Base-by-base conservation (phyloP, 2,888 invertebrate species). In the Acanthosepion lycidas region DNA sequence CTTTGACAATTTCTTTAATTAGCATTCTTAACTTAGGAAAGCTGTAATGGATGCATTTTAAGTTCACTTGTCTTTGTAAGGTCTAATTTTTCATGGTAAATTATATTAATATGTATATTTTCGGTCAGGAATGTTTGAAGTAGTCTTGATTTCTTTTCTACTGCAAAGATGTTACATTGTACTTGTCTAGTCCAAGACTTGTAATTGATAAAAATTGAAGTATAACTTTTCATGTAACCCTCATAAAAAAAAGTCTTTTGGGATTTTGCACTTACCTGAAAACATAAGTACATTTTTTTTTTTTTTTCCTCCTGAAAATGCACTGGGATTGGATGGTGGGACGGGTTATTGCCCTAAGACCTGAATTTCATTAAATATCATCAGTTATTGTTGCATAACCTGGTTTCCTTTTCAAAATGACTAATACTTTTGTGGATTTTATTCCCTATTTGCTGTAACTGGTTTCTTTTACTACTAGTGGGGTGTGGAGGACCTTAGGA, bases 161-260 rank as follows among this genome's bases (percentile, higher is more conserved):
- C n/a, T n/a, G 78, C 78, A 78, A 15, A 78, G 78, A 78, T 78
- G 78, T 78, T 78, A 78, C 78, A 78, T 78, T 78, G 78, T 78
- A 78, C 78, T 78, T 78, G 78, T 78, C 78, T 78, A 78, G 78
- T 78, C 78, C 78, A 78, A 78, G 78, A 78, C 78, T 78, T 78
- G 78, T 78, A 28, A 78, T 78, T 6, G 28, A 26, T 78, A 23
- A 78, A 78, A 55, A 23, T 23, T 59, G 23, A 59, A 59, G 55
- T 20, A 15, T 55, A 55, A 55, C 15, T 55, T 18, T 20, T 55
- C 20, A 20, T 55, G 55, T 55, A 55, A 55, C 55, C 53, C 55
- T 55, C 15, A 55, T 55, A 55, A 18, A 55, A 55, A 20, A 15
- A 55, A 78, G 26, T 12, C 42, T 8, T 78, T 78, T 78, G 78